phyloP scores from a whole-genome alignment of 2,113 vertebrate genomes.

The Baryphthengus martii region DNA sequence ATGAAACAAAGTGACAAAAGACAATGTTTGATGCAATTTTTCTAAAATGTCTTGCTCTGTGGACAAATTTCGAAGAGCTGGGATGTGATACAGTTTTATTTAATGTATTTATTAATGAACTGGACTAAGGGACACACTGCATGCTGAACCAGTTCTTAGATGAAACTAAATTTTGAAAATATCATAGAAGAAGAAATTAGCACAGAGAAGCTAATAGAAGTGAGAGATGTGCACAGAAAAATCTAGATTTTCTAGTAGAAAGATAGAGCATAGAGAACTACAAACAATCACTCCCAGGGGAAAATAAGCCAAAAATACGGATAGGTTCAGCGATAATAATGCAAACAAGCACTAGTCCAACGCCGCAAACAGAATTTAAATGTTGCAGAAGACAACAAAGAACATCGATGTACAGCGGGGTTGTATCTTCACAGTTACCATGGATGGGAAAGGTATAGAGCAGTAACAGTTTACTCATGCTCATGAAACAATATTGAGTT shows the following conservation, averaged over 20 bases:
- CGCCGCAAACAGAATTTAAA: background rate
- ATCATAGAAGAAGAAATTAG: background rate
- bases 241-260: background rate
- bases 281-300: background rate
- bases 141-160: background rate
- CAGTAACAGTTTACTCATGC: background rate
- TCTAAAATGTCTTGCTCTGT: background rate
- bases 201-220: background rate
- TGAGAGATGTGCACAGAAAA: background rate
- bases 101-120: constrained; percentile 60
- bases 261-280: background rate
- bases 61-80: background rate
- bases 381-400: background rate
- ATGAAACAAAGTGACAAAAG: background rate
- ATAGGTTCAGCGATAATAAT: background rate
- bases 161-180: background rate
- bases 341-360: background rate
- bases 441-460: background rate
- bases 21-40: background rate
- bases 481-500: background rate
- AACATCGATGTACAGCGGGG: background rate
- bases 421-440: background rate
- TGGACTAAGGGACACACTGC: background rate
- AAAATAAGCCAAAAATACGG: background rate
- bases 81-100: constrained; percentile 44